Evolutionary conservation across 2,797 vertebrate genomes (phyloP).

Genomic region (Cryptoprocta ferox): DNA sequence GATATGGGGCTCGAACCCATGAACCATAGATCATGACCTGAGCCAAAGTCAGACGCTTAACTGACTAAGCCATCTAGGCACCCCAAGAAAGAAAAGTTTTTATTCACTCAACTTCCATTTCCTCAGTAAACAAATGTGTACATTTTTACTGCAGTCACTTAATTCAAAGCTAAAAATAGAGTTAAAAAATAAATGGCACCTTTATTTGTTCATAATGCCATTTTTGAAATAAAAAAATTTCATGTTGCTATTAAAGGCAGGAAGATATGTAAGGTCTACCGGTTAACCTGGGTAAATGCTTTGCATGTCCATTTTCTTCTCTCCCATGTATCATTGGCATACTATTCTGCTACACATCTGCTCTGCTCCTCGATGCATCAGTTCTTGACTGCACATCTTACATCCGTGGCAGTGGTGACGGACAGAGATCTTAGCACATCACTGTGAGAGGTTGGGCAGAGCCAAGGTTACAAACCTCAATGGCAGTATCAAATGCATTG

Average conservation of each 20-base stretch:
- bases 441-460: background rate
- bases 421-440: background rate
- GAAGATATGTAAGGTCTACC: background rate
- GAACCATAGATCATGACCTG: no score
- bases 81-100: background rate
- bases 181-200: background rate
- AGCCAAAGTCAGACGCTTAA: no score
- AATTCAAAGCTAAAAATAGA: background rate
- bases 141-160: background rate
- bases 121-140: background rate
- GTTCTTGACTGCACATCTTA: background rate
- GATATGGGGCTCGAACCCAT: no score
- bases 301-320: background rate
- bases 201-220: background rate
- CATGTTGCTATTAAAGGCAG: background rate
- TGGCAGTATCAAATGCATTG: background rate
- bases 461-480: background rate
- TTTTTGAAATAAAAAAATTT: conserved; percentile 30
- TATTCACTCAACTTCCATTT: background rate
- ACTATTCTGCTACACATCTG: background rate
- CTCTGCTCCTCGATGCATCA: background rate
- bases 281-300: background rate
- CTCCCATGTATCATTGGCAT: background rate
- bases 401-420: background rate
- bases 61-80: no score